Evolutionary conservation across 1,140 invertebrate species (phyloP).

Genomic region (Diachasma alloeum): DNA sequence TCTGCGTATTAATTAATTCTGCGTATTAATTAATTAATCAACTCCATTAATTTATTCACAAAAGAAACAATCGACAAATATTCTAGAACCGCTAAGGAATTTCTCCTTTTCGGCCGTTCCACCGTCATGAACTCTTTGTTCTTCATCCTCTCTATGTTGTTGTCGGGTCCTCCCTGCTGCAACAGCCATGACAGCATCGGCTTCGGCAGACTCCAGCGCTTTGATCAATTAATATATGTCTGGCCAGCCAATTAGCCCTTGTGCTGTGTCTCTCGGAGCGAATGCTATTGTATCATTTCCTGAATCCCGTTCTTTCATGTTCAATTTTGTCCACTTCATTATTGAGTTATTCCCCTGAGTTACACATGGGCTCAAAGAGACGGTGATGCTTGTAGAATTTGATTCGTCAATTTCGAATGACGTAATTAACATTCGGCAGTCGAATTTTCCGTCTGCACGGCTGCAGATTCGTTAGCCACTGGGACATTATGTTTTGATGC

Average conservation of each 20-base stretch:
- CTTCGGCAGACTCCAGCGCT: not conserved
- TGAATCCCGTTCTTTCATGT: not conserved
- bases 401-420: too few species aligned
- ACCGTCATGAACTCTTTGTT: not conserved
- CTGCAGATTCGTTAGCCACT: too few species aligned
- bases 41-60: too few species aligned
- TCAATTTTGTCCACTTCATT: not conserved
- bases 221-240: constrained; percentile 10
- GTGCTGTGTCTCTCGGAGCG: not conserved
- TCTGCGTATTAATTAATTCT: too few species aligned
- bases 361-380: not conserved
- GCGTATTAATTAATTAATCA: too few species aligned
- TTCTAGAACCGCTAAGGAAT: too few species aligned
- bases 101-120: too few species aligned
- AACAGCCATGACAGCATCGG: not conserved
- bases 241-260: not conserved
- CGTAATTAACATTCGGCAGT: not conserved
- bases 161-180: not conserved
- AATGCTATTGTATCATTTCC: not conserved
- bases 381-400: too few species aligned
- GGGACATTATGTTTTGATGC: too few species aligned
- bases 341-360: not conserved
- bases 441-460: too few species aligned
- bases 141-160: not conserved
- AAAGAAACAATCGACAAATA: too few species aligned